These are phyloP conservation scores for Cynaeus angustus DNA, from an alignment of 2,888 invertebrate genomes.

Conservation along the genomic window DNA sequence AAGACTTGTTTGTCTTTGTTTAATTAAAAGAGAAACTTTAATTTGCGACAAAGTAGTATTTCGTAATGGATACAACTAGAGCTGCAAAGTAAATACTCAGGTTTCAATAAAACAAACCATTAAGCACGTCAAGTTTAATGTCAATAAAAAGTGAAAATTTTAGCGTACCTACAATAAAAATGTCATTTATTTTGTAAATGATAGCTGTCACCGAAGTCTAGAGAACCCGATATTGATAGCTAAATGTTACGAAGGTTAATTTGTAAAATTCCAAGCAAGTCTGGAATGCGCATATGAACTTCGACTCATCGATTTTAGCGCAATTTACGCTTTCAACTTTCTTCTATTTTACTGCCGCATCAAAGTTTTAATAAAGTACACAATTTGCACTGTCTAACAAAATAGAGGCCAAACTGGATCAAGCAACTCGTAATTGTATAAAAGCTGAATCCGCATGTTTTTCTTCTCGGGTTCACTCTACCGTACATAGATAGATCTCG, in stretches of 20 bases:
- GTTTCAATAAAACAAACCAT: slow-evolving; percentile 43
- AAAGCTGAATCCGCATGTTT: slow-evolving; percentile 43
- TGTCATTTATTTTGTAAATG: slow-evolving; percentile 32
- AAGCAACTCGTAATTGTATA: slow-evolving; percentile 42
- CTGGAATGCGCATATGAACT: slow-evolving; percentile 30
- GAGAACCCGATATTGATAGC: slow-evolving; percentile 18
- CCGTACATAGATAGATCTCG: slow-evolving; percentile 35
- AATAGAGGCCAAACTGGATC: slow-evolving; percentile 29
- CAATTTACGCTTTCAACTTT: slow-evolving; percentile 13
- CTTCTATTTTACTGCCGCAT: slow-evolving; percentile 20
- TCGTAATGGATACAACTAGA: slow-evolving; percentile 28
- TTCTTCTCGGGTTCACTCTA: slow-evolving; percentile 33
- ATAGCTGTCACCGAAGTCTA: slow-evolving; percentile 26
- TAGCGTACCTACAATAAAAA: slow-evolving; percentile 36
- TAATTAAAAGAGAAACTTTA: slow-evolving; percentile 28
- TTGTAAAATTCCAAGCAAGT: slow-evolving; percentile 26
- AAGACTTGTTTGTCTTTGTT: slow-evolving; percentile 28
- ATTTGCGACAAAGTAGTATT: slow-evolving; percentile 36
- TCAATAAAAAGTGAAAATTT: slow-evolving; percentile 44
- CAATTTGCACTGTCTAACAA: slow-evolving; percentile 32
- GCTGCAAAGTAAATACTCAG: slow-evolving; percentile 37
- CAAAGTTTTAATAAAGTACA: slow-evolving; percentile 42
- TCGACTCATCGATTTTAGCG: slow-evolving; percentile 16
- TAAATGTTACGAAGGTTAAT: slow-evolving; percentile 28
- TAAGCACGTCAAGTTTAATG: slow-evolving; percentile 40